phyloP scores from a whole-genome alignment of 2,888 invertebrate genomes.

The Pyrrhosoma nymphula region DNA sequence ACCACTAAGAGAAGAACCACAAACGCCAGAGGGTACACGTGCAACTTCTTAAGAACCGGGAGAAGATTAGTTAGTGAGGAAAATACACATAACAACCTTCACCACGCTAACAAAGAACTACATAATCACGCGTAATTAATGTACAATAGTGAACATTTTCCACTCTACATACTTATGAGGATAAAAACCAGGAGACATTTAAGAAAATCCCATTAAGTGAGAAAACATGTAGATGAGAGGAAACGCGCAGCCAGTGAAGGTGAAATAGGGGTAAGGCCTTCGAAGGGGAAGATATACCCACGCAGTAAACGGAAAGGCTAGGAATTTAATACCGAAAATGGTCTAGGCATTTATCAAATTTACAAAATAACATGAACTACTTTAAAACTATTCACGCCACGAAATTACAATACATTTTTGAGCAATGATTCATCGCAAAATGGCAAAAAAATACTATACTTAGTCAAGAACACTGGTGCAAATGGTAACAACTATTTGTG shows the following conservation, averaged over 20 bases:
- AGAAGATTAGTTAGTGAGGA: background rate
- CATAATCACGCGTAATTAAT: background rate
- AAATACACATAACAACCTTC: background rate
- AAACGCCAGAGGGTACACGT: background rate
- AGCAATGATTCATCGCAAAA: too few relatives aligned
- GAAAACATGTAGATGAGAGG: background rate
- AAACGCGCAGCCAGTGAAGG: background rate
- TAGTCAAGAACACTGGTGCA: too few relatives aligned
- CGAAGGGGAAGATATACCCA: too few relatives aligned
- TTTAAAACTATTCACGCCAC: too few relatives aligned
- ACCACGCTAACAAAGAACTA: background rate
- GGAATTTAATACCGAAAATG: too few relatives aligned
- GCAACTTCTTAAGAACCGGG: background rate
- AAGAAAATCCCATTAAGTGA: background rate
- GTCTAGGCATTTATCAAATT: too few relatives aligned
- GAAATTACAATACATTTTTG: too few relatives aligned
- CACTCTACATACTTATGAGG: background rate
- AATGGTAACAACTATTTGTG: too few relatives aligned
- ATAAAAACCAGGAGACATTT: slow-evolving; percentile 8
- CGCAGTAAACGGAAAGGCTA: too few relatives aligned
- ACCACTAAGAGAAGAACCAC: background rate
- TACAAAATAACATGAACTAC: too few relatives aligned
- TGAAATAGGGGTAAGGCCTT: background rate
- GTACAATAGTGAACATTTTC: background rate
- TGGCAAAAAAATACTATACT: too few relatives aligned